Conservation (phyloP, 1,140 invertebrate species). For the Drosophila insularis region DNA sequence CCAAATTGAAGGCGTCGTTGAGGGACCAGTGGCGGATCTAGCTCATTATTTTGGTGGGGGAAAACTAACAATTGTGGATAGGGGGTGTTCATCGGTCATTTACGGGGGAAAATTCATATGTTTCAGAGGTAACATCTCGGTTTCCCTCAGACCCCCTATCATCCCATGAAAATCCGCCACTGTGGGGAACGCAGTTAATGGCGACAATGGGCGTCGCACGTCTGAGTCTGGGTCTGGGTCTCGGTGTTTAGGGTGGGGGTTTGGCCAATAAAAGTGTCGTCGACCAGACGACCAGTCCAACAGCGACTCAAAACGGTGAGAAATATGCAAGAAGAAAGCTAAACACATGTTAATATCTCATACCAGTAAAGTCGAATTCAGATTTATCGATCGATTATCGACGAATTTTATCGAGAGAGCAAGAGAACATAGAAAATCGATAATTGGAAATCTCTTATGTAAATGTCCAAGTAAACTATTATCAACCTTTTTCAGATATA, state of each 20-base stretch:
- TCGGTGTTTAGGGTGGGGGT: neutral
- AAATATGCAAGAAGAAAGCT: slow-evolving; percentile 6
- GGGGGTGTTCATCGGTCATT: no score
- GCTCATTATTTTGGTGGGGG: no score
- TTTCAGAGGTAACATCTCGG: no score
- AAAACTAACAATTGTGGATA: no score
- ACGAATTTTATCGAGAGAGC: no score
- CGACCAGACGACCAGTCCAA: slow-evolving; percentile 58
- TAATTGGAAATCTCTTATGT: no score
- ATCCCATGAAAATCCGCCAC: neutral
- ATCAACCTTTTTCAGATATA: no score
- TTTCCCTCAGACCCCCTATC: no score
- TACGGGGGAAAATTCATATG: no score
- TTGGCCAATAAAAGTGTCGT: slow-evolving; percentile 49
- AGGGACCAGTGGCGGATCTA: no score
- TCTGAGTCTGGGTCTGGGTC: slow-evolving; percentile 32
- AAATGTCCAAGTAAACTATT: no score
- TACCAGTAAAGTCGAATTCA: neutral
- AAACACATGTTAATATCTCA: neutral
- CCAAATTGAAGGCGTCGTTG: slow-evolving; percentile 59
- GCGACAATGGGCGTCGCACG: slow-evolving; percentile 61
- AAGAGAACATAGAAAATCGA: no score
- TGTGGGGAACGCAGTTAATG: slow-evolving; percentile 54
- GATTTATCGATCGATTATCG: neutral
- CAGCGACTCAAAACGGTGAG: slow-evolving; percentile 19